Base-by-base conservation (phyloP, 2,113 vertebrate genomes). In the Lipophrys pholis region DNA sequence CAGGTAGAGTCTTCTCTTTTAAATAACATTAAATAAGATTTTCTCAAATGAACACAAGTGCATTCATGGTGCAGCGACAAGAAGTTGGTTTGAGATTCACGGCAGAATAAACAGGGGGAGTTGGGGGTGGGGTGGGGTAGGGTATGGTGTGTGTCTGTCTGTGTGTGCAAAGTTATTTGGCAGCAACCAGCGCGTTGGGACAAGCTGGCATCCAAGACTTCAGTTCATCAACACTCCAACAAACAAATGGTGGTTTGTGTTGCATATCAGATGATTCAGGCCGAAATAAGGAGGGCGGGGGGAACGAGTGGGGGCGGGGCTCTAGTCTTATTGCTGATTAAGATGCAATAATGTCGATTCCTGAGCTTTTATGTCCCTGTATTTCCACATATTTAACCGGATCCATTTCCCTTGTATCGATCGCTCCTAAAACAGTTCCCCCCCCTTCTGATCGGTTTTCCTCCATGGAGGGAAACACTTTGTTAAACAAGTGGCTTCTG, bases 41-140 rank as follows among this genome's bases (percentile, higher is more conserved):
- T 83, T 87, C 85, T 87, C 83, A 87, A 85, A 80, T 90, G 3
- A 86, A 87, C 85, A 89, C 83, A 88, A 83, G 88, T 86, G 84
- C 82, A 80, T 74, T 71, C n/a, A 40, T 1, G 49, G 43, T 69
- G 61, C 69, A 66, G 69, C 36, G 67, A 72, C 63, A 70, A 78
- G 68, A 53, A 60, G 85, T 83, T 82, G 78, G 73, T 82, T 87
- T 88, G 71, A 80, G 87, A 87, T 87, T 69, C 66, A 54, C n/a
- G 79, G 83, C 11, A 12, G 54, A 5, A 8, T 30, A 30, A 30
- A 5, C 9, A 15, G 59, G 41, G 52, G 16, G 10, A 38, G 35
- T 36, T 39, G 17, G 1, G 38, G 7, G n/a, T 16, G 5, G 40
- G 0, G 9, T 6, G 6, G 56, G 69, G 49, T 70, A 71, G 83